Evolutionary conservation across 2,113 vertebrate genomes (phyloP).

Genomic region (Perccottus glenii): DNA sequence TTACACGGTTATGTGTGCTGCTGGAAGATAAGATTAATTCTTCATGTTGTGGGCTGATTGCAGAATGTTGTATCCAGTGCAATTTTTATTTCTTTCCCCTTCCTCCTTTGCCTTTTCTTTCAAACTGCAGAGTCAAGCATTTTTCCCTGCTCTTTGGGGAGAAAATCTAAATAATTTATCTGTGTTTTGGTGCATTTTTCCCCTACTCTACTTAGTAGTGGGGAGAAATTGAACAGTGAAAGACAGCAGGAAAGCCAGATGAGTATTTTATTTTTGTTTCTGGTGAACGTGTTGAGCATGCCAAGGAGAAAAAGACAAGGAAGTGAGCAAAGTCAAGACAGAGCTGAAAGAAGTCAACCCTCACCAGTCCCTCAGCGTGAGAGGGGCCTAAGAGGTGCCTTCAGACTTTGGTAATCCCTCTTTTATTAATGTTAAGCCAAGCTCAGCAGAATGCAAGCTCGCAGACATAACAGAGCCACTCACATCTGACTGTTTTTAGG

Average conservation of each 20-base stretch:
- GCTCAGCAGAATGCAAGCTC: slow-evolving; percentile 65
- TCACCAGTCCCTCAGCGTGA: slow-evolving; percentile 50
- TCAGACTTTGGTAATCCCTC: slow-evolving; percentile 73
- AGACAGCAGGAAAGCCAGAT: slow-evolving; percentile 50
- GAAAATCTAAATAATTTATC: slow-evolving; percentile 78
- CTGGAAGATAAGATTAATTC: slow-evolving; percentile 74
- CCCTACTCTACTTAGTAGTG: slow-evolving; percentile 43
- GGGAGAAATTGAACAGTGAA: slow-evolving; percentile 56
- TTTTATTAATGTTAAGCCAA: slow-evolving; percentile 77
- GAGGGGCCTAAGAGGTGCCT: slow-evolving; percentile 59
- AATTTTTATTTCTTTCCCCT: slow-evolving; percentile 65
- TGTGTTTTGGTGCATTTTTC: slow-evolving; percentile 73
- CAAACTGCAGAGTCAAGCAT: slow-evolving; percentile 76
- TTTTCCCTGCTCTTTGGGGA: slow-evolving; percentile 57
- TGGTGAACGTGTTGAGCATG: slow-evolving; percentile 59
- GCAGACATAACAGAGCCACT: slow-evolving; percentile 59
- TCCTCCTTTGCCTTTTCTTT: slow-evolving; percentile 49
- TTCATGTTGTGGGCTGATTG: slow-evolving; percentile 74
- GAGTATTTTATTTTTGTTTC: slow-evolving; percentile 28
- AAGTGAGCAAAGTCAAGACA: slow-evolving; percentile 23
- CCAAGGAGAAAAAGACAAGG: slow-evolving; percentile 27
- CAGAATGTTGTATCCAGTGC: slow-evolving; percentile 76
- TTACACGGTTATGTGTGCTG: slow-evolving; percentile 47
- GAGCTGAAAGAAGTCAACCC: slow-evolving; percentile 26
- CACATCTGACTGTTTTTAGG: slow-evolving; percentile 36